Conservation (phyloP, 2,888 invertebrate species). For the Liposcelis brunnea region DNA sequence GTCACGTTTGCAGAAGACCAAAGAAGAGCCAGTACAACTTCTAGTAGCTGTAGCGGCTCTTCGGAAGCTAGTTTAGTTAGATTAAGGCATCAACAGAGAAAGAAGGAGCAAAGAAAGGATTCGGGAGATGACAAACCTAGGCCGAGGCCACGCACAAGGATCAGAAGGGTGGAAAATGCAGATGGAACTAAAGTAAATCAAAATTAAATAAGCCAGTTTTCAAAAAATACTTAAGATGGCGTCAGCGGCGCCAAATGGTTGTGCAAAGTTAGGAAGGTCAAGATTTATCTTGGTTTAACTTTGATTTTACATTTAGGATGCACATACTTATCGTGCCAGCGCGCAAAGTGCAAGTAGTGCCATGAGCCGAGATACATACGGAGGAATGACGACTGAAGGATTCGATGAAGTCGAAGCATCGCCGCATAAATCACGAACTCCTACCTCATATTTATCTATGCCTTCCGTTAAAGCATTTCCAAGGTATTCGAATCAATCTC, state of each 20-base stretch:
- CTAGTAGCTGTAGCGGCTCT: slow-evolving; percentile 12
- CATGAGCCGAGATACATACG: background rate
- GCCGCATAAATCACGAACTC: slow-evolving; percentile 17
- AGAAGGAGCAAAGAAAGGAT: background rate
- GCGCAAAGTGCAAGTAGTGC: too few relatives aligned
- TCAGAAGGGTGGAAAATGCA: background rate
- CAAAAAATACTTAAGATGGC: too few relatives aligned
- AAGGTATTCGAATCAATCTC: slow-evolving; percentile 32
- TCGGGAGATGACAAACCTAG: slow-evolving; percentile 6
- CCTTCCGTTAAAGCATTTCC: slow-evolving; percentile 74
- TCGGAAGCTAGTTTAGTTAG: slow-evolving; percentile 14
- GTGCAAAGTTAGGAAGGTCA: too few relatives aligned
- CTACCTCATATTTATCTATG: slow-evolving; percentile 72
- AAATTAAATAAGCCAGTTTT: too few relatives aligned
- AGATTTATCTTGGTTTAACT: too few relatives aligned
- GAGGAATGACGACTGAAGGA: slow-evolving; percentile 5
- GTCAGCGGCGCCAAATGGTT: too few relatives aligned
- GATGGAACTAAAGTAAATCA: background rate
- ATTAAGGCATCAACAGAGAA: background rate
- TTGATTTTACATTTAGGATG: too few relatives aligned
- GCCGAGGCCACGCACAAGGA: slow-evolving; percentile 2
- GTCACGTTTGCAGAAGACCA: slow-evolving; percentile 13
- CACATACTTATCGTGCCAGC: too few relatives aligned
- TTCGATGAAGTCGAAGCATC: slow-evolving; percentile 4
- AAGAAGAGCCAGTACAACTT: slow-evolving; percentile 10